Evolutionary conservation across 2,888 invertebrate genomes (phyloP), one percentile per base, ranked within the genome.

Genomic region (Hydrotaea diabolus): DNA sequence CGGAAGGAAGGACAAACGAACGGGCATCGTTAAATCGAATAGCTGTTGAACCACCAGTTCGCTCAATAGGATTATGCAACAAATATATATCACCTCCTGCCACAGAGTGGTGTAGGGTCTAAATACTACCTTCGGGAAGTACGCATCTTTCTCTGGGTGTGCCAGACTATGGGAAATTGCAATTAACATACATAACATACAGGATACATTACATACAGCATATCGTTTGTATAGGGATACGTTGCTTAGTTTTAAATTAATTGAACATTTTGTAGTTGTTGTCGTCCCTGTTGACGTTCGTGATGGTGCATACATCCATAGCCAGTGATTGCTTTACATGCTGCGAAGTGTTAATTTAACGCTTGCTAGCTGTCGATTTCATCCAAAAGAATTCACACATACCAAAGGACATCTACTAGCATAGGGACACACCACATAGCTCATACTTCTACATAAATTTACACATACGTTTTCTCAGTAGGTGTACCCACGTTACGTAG

Each of bases 261-360:
- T 69, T 69, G 69, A 69, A 46, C 23, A 46, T 46, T 69, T 69
- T 59, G 26, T 26, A 59, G 59, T 26, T 46, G 69, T 46, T 46
- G 69, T 69, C 7, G 31, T 31, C 17, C 17, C 26, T 17, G 66
- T 36, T 64, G 64, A 1, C 1, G 17, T 4, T n/a, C n/a, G 36
- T 31, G 31, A 31, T 31, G 8, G 4, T 62, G 62, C n/a, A 31
- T n/a, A n/a, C n/a, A n/a, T n/a, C n/a, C 17, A 21, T 39, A 39
- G 1, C 1, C 31, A 23, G 17, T 66, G 66, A 43, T 43, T 66
- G 66, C 19, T 66, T 43, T 66, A 43, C 66, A 66, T 66, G 66
- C 66, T 66, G 66, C 21, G 86, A 88, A 88, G 85, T 88, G 89
- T 89, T 87, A 89, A 89, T 89, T 89, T 89, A 87, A 88, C 89